Evolutionary conservation across 2,113 vertebrate species (phyloP).

Genomic region (Sigmodon hispidus): DNA sequence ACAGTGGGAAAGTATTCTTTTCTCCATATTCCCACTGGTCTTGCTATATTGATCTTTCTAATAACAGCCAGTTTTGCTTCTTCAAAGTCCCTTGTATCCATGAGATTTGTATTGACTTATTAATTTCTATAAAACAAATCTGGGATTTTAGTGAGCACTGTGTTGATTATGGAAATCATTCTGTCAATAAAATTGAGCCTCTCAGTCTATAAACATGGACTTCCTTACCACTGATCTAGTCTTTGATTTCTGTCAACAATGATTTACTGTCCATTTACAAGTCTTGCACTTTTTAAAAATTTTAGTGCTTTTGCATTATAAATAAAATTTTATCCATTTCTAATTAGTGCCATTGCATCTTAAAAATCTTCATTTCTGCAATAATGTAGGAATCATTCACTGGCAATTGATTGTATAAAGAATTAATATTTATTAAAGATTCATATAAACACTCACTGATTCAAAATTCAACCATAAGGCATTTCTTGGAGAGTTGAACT

Average conservation of each 20-base stretch:
- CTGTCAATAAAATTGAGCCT: not conserved
- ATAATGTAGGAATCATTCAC: too few relatives aligned
- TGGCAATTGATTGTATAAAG: too few relatives aligned
- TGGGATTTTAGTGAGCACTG: not conserved
- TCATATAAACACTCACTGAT: too few relatives aligned
- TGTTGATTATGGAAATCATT: not conserved
- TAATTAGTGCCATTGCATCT: not conserved
- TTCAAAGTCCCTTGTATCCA: not conserved
- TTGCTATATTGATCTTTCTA: not conserved
- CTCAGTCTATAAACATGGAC: not conserved
- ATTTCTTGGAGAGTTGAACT: too few relatives aligned
- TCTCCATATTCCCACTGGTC: not conserved
- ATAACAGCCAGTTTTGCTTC: not conserved
- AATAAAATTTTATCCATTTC: not conserved
- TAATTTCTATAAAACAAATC: not conserved
- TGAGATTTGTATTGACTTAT: not conserved
- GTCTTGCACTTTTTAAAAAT: not conserved
- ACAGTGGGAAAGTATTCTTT: not conserved
- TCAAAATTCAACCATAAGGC: too few relatives aligned
- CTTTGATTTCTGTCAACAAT: not conserved
- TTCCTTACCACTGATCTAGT: not conserved
- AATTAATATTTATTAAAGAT: too few relatives aligned
- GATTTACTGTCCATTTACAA: not conserved
- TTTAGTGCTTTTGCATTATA: not conserved
- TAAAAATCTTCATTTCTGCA: constrained; percentile 23